Evolutionary conservation across 2,888 invertebrate genomes (phyloP).

Genomic region (Nemotelus pantherinus): DNA sequence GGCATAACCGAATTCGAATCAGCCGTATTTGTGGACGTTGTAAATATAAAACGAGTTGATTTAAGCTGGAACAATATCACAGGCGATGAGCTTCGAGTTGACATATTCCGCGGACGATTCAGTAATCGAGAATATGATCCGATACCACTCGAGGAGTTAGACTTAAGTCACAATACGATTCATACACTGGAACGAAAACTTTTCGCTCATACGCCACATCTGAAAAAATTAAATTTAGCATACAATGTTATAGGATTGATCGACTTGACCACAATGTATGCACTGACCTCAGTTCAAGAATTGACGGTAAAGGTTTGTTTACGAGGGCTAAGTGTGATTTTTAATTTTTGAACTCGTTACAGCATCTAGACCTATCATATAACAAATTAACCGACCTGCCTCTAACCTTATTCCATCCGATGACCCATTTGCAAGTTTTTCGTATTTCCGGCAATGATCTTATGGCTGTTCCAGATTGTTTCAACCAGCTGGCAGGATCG

Average conservation of each 20-base stretch:
- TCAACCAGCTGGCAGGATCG: slow-evolving; percentile 67
- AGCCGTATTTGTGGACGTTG: slow-evolving; percentile 62
- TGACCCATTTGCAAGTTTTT: slow-evolving; percentile 67
- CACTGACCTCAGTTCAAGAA: slow-evolving; percentile 67
- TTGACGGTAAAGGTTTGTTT: slow-evolving; percentile 66
- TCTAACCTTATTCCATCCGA: slow-evolving; percentile 66
- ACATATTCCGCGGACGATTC: slow-evolving; percentile 75
- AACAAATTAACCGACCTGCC: slow-evolving; percentile 71
- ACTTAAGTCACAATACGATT: slow-evolving; percentile 73
- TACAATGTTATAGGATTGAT: slow-evolving; percentile 71
- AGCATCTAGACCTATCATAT: slow-evolving; percentile 69
- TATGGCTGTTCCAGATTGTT: slow-evolving; percentile 69
- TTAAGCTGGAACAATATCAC: slow-evolving; percentile 61
- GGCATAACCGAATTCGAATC: slow-evolving; percentile 59
- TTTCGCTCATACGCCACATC: slow-evolving; percentile 73
- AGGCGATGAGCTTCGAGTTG: slow-evolving; percentile 70
- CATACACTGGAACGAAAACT: slow-evolving; percentile 70
- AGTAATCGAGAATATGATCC: slow-evolving; percentile 68
- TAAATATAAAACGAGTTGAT: slow-evolving; percentile 61
- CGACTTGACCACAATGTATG: slow-evolving; percentile 70
- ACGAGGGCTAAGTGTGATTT: background rate
- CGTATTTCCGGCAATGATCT: slow-evolving; percentile 72
- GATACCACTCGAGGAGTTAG: slow-evolving; percentile 70
- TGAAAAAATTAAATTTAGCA: slow-evolving; percentile 70
- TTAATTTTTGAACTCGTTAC: slow-evolving; percentile 4